These are phyloP conservation scores for Diabrotica virgifera DNA, from an alignment of 1,140 invertebrate species.

Conservation along the genomic window DNA sequence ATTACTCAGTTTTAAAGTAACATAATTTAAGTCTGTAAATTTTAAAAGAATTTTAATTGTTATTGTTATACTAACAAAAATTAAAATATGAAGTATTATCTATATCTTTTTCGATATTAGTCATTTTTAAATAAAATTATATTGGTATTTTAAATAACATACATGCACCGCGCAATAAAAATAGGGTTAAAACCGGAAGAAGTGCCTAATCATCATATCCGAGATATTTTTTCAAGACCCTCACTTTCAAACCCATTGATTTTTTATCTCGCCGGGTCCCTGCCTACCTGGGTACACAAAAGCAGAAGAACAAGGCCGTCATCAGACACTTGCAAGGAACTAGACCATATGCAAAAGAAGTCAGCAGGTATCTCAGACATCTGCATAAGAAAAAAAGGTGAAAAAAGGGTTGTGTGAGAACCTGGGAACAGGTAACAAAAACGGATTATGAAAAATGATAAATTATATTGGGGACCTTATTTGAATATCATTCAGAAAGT, in stretches of 20 bases:
- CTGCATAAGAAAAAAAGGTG: slow-evolving; percentile 31
- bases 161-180: background rate
- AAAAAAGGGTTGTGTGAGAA: slow-evolving; percentile 30
- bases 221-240: slow-evolving; percentile 13
- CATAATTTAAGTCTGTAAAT: too few species aligned
- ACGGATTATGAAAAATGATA: slow-evolving; percentile 42
- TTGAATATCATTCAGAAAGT: slow-evolving; percentile 47
- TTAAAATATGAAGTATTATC: too few species aligned
- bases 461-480: slow-evolving; percentile 43
- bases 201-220: slow-evolving; percentile 16
- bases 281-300: slow-evolving; percentile 29
- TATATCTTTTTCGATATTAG: too few species aligned
- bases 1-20: too few species aligned
- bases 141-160: background rate
- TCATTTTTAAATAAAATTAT: too few species aligned
- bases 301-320: slow-evolving; percentile 22
- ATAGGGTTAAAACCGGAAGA: slow-evolving; percentile 16
- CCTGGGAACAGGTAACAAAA: slow-evolving; percentile 38
- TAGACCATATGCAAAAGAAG: slow-evolving; percentile 42
- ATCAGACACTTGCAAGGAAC: slow-evolving; percentile 29
- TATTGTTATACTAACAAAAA: too few species aligned
- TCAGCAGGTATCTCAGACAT: slow-evolving; percentile 41
- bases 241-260: slow-evolving; percentile 25
- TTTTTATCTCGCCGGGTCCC: slow-evolving; percentile 23
- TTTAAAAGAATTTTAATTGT: too few species aligned